phyloP scores from a whole-genome alignment of 2,797 vertebrate species.

The Thripadectes ignobilis region DNA sequence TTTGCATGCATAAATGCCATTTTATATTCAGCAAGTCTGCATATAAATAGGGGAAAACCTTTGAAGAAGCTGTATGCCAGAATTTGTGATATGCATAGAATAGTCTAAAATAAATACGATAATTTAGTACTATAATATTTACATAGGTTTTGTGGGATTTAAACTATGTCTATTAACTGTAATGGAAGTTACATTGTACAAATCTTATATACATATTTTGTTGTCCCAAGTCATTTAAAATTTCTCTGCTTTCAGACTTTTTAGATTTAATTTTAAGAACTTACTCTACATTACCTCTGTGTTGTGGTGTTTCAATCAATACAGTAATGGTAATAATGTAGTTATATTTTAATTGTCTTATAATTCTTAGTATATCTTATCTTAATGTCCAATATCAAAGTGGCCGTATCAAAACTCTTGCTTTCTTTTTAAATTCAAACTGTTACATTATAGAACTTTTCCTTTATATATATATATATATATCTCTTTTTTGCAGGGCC shows the following conservation, averaged over 20 bases:
- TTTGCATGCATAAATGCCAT: neutral
- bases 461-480: neutral
- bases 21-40: neutral
- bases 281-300: neutral
- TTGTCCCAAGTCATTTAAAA: neutral
- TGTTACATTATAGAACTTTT: neutral
- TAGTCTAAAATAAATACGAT: neutral
- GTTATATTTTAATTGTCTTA: neutral
- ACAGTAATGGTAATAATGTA: neutral
- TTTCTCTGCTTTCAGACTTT: neutral
- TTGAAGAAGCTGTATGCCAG: neutral
- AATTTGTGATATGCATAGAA: neutral
- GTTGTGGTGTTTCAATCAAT: neutral
- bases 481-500: conserved; percentile 67
- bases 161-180: neutral
- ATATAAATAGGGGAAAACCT: neutral
- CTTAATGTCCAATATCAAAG: neutral
- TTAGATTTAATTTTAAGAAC: neutral
- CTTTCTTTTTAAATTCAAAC: neutral
- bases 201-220: neutral
- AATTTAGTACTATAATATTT: neutral
- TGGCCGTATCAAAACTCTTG: neutral
- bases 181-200: neutral
- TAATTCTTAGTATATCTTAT: neutral
- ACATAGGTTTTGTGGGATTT: neutral